Conservation (phyloP, 2,888 invertebrate species). For the Endotricha flammealis region DNA sequence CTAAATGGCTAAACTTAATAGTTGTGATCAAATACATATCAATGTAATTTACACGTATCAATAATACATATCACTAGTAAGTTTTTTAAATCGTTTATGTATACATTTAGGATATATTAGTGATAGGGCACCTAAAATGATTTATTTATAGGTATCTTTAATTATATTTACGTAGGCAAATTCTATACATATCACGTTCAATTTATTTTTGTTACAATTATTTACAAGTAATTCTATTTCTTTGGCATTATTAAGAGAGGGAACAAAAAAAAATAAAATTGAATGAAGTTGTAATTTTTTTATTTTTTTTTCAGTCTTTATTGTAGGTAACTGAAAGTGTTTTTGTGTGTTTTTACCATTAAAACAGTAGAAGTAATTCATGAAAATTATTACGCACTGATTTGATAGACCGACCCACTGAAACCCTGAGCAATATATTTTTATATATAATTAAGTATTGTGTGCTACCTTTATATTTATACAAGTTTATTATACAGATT, state of each 20-base stretch:
- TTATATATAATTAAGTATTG: slow-evolving; percentile 72
- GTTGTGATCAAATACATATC: slow-evolving; percentile 66
- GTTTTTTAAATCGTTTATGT: slow-evolving; percentile 71
- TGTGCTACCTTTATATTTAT: slow-evolving; percentile 56
- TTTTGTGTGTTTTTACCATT: slow-evolving; percentile 12
- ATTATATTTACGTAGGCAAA: slow-evolving; percentile 13
- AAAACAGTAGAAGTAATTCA: slow-evolving; percentile 31
- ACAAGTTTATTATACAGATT: slow-evolving; percentile 68
- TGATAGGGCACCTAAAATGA: slow-evolving; percentile 41
- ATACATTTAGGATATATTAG: slow-evolving; percentile 60
- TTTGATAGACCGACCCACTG: slow-evolving; percentile 71
- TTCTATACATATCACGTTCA: background rate
- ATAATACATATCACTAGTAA: slow-evolving; percentile 68
- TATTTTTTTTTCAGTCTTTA: slow-evolving; percentile 17
- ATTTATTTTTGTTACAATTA: slow-evolving; percentile 6
- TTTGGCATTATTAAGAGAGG: slow-evolving; percentile 26
- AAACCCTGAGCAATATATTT: slow-evolving; percentile 76
- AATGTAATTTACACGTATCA: slow-evolving; percentile 51
- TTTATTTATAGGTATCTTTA: slow-evolving; percentile 34
- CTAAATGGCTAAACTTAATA: slow-evolving; percentile 14
- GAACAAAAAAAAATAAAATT: slow-evolving; percentile 28
- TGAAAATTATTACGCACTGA: slow-evolving; percentile 57
- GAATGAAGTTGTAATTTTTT: slow-evolving; percentile 3
- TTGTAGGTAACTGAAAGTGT: slow-evolving; percentile 14
- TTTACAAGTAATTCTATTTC: background rate